phyloP scores from a whole-genome alignment of 2,113 vertebrate genomes.

The Vicugna pacos region DNA sequence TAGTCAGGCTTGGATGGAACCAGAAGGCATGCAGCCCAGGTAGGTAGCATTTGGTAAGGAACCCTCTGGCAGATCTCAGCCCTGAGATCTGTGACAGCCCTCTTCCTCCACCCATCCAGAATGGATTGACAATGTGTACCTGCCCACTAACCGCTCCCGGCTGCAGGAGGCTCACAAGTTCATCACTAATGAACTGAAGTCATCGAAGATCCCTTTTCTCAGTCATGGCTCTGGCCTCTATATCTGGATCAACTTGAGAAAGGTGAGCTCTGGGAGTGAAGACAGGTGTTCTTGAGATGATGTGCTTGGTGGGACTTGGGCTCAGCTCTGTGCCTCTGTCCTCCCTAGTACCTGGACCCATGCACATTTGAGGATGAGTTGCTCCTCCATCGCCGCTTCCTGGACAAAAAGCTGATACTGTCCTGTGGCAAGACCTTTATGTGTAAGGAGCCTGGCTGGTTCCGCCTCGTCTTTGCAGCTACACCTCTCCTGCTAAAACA shows the following conservation, averaged over 20 bases:
- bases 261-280: conserved; percentile 85
- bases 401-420: conserved; percentile 92
- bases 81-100: not conserved
- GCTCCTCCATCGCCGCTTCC: conserved; percentile 90
- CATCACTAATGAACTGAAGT: conserved; percentile 88
- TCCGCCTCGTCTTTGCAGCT: conserved; percentile 92
- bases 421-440: conserved; percentile 91
- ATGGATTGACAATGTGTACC: conserved; percentile 92
- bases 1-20: not conserved
- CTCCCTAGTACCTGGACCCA: conserved; percentile 89
- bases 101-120: conserved; percentile 83
- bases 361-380: conserved; percentile 92
- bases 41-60: not conserved
- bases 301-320: not conserved
- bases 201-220: conserved; percentile 90
- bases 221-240: conserved; percentile 90
- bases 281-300: not conserved
- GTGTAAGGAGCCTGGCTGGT: conserved; percentile 94
- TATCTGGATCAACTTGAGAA: conserved; percentile 94
- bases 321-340: not conserved
- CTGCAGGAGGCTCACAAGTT: conserved; percentile 90
- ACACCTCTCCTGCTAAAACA: conserved; percentile 87
- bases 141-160: conserved; percentile 89
- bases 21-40: not conserved
- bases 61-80: not conserved